Evolutionary conservation across 37 sponge, comb jelly and placozoan species (phyloP), one percentile per base, ranked within the genome.

Genomic region (Beroe forskalii): DNA sequence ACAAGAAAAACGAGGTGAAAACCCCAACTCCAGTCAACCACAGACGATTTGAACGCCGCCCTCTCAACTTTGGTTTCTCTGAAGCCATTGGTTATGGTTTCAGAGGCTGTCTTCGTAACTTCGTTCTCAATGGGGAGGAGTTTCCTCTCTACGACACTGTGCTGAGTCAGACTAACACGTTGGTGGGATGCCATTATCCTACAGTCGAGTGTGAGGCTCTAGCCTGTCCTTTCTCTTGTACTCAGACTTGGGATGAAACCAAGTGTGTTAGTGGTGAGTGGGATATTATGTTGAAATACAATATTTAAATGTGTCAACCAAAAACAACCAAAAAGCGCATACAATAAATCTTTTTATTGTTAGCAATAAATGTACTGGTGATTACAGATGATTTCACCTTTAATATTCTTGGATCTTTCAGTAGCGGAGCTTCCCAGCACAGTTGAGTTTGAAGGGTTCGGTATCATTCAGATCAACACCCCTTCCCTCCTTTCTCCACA

Each of bases 391-490:
- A n/a, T n/a, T n/a, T n/a, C n/a, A n/a, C n/a, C n/a, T n/a, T n/a
- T n/a, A 48, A 48, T 48, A 48, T 12, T 12, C 55, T 48, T 6
- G 6, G 12, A 6, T 6, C 66, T 63, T 63, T 35, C 72, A 69
- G 72, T 36, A 33, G 72, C 19, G 4, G 32, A 33, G 4, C 27
- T 32, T 4, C 72, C 38, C 2, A 69, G 19, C 12, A 69, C 72
- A 14, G 72, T 37, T 33, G 72, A 69, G 32, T 69, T 69, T 35
- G 38, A 69, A 32, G 72, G 72, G 28, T 36, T 69, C 32, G 72
- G 72, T 12, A 69, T 69, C 72, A 69, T 69, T 69, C 33, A 69
- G 32, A 69, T 69, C 4, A 69, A 69, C 72, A 69, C 32, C 33
- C 72, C 72, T 17, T 36, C 72, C 2, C 72, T 69, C 37, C 28